Base-by-base conservation (phyloP, 1,140 invertebrate species). In the Branchinecta lynchi region DNA sequence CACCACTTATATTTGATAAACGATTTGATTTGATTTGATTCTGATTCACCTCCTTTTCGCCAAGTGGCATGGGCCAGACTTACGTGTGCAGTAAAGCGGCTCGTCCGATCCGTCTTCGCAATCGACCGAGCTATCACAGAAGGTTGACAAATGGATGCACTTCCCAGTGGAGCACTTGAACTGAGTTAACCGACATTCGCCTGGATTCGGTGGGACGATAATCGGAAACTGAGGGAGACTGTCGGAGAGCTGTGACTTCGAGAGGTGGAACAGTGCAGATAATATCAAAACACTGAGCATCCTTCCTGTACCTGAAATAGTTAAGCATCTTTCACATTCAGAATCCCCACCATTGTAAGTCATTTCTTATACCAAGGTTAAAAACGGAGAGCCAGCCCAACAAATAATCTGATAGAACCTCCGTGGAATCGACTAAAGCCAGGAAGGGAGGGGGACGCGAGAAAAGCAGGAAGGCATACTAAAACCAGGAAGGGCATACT, bases 21-120 rank as follows among this genome's bases (percentile, higher is more conserved):
- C n/a, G n/a, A n/a, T n/a, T n/a, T n/a, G n/a, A n/a, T n/a, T n/a
- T n/a, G n/a, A n/a, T n/a, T n/a, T n/a, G n/a, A 5, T 32, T 5
- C 32, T 32, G 32, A 5, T 32, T 32, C 32, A 32, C 5, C 32
- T 32, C 2, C 51, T 15, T 60, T 60, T 3, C 1, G 17, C 12
- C 12, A 60, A 20, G 12, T 60, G 2, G 51, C 6, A 60, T 6
- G 12, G 12, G 17, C 17, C 45, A 10, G 43, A 70, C 67, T 69
- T 71, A 71, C 71, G 71, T 65, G 71, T 71, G 60, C 71, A 71
- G 15, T 65, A 68, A 8, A 68, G 17, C 12, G 71, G 71, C 69
- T 71, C 71, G 60, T 71, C 71, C 32, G 71, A 71, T 44, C 66
- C 46, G 66, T 71, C 71, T 44, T 68, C 71, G 68, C 71, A 71